These are phyloP conservation scores for Alligator sinensis DNA, from an alignment of 2,113 vertebrate genomes.

Conservation along the genomic window DNA sequence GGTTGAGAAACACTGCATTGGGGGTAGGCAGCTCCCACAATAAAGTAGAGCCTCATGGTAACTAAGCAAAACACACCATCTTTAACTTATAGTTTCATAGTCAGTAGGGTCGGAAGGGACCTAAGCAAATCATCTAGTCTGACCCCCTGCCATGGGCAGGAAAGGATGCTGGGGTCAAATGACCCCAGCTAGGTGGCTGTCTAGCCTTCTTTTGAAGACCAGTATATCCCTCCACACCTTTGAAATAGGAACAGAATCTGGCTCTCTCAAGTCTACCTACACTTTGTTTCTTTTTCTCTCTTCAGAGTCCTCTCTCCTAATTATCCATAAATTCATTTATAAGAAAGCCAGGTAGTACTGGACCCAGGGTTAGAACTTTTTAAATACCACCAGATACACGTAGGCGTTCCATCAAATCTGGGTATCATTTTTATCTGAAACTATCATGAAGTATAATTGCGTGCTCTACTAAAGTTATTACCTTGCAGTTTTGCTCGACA, in stretches of 20 bases:
- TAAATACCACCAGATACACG: not conserved
- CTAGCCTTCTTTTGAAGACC: too few species aligned
- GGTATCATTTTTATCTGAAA: not conserved
- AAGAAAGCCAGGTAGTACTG: not conserved
- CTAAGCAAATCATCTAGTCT: too few species aligned
- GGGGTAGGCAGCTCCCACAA: too few species aligned
- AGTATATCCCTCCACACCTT: not conserved
- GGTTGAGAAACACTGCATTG: not conserved
- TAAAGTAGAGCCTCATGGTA: too few species aligned
- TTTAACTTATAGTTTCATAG: too few species aligned
- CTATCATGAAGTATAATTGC: not conserved
- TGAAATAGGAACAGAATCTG: not conserved
- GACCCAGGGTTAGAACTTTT: not conserved
- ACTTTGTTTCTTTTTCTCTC: not conserved
- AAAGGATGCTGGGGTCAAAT: too few species aligned
- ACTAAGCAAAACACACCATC: too few species aligned
- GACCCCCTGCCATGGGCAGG: too few species aligned
- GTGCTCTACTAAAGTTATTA: not conserved
- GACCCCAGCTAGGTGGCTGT: too few species aligned
- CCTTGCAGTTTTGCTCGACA: rapidly evolving
- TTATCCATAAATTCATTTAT: not conserved
- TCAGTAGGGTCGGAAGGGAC: too few species aligned
- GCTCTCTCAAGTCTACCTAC: not conserved
- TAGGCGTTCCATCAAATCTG: rapidly evolving
- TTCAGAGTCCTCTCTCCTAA: not conserved